Conservation (phyloP, 1,140 invertebrate species). For the Brachionus manjavacas region DNA sequence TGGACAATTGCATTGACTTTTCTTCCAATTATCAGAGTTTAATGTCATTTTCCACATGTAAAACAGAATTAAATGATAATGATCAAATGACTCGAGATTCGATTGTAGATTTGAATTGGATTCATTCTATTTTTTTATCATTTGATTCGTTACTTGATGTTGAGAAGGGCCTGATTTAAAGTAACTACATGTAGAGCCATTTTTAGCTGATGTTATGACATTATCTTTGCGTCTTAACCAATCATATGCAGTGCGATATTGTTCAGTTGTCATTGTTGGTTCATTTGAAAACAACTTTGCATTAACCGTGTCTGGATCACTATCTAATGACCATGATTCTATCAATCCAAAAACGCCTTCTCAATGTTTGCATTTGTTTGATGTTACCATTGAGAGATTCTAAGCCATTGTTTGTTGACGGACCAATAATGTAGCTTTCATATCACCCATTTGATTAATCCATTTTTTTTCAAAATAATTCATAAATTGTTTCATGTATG, state of each 20-base stretch:
- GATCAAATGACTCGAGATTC: too few species aligned
- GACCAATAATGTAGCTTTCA: too few species aligned
- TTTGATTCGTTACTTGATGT: not conserved
- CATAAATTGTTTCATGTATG: too few species aligned
- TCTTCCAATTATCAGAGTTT: too few species aligned
- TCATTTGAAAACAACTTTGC: not conserved
- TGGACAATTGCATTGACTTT: too few species aligned
- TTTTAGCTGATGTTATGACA: not conserved
- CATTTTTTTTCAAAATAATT: too few species aligned
- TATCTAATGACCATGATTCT: not conserved
- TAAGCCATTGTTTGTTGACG: not conserved
- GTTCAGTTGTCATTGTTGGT: not conserved
- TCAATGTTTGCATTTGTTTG: not conserved
- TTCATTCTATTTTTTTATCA: not conserved
- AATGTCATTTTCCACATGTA: too few species aligned
- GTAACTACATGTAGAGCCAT: not conserved
- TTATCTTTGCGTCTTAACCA: not conserved
- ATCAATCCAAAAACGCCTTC: not conserved
- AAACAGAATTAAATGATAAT: too few species aligned
- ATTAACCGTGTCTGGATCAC: not conserved
- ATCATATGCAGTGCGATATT: not conserved
- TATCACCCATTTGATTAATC: too few species aligned
- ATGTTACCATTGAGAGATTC: not conserved
- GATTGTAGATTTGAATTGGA: not conserved
- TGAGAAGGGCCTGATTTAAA: too few species aligned